Base-by-base conservation (phyloP, 2,113 vertebrate species). In the Hydropotes inermis region DNA sequence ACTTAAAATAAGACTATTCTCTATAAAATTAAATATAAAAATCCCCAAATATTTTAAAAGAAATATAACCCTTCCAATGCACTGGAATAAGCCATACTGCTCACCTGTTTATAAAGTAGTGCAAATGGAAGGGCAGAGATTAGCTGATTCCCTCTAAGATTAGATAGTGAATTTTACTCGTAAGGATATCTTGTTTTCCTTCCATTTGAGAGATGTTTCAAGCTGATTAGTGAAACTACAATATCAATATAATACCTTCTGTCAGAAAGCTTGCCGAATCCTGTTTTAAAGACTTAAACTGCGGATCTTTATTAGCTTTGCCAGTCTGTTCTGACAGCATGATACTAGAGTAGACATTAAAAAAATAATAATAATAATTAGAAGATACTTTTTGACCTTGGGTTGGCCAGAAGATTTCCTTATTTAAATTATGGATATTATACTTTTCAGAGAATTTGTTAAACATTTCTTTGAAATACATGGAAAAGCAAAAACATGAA, bases 131-230 rank as follows among this genome's bases (percentile, higher is more conserved):
- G 45, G 58, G 87, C 52, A 87, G 82, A 85, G 79, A 98, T 95
- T 36, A 96, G 27, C 25, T 91, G 93, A 96, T 94, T 96, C 84
- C 50, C 16, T 81, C 28, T 55, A 33, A 90, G 89, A 96, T 96
- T 94, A 97, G 70, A 39, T 39, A 58, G 43, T 89, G 21, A 87
- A 50, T 87, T 93, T 64, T 78, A 54, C 36, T 83, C 82, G 2
- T 45, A 90, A 95, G 45, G 45, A 17, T 85, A 87, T 92, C 57
- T 91, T 97, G 78, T 97, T 97, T 95, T 88, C 67, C 43, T 87
- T 94, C 33, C 21, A 17, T 96, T 74, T 87, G 84, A 89, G 79
- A 93, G 27, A 94, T 67, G 25, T 84, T 89, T 58, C 91, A 93
- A 90, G 47, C 84, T 95, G 57, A 97, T 92, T 87, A 96, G 87